Evolutionary conservation across 2,113 vertebrate genomes (phyloP).

Genomic region (Catharus bicknelli): DNA sequence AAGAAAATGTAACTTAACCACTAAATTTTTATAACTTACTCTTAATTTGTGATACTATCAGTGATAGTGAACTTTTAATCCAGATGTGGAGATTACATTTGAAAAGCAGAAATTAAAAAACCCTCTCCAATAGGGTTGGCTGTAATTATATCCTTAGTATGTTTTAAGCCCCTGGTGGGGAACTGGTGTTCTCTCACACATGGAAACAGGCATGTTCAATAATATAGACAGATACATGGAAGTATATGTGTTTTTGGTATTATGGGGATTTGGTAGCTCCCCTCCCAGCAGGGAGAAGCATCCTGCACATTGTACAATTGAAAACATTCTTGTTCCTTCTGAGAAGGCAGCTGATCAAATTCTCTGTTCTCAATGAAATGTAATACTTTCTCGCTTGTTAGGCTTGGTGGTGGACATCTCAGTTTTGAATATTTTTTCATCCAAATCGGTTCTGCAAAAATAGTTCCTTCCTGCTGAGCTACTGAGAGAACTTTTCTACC

Average conservation of each 20-base stretch:
- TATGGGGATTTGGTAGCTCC: not conserved
- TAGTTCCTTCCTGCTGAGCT: not conserved
- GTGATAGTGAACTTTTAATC: not conserved
- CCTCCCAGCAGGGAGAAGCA: not conserved
- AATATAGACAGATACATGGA: not conserved
- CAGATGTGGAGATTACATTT: slow-evolving; percentile 16
- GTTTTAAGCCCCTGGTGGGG: not conserved
- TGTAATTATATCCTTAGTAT: not conserved
- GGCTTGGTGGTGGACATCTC: not conserved
- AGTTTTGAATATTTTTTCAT: not conserved
- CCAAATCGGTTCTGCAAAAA: not conserved
- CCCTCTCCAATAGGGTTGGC: not conserved
- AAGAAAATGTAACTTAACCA: slow-evolving; percentile 17
- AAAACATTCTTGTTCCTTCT: not conserved
- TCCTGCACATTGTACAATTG: not conserved
- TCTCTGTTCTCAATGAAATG: not conserved
- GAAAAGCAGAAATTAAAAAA: not conserved
- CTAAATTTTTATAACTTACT: slow-evolving; percentile 17
- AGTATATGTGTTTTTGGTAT: not conserved
- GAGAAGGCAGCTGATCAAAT: not conserved
- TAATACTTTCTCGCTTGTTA: not conserved
- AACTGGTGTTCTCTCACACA: not conserved
- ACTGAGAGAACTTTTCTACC: not conserved
- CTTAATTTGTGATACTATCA: not conserved
- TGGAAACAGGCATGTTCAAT: not conserved